Evolutionary conservation across 1,140 invertebrate species (phyloP).

Genomic region (Listronotus oregonensis): DNA sequence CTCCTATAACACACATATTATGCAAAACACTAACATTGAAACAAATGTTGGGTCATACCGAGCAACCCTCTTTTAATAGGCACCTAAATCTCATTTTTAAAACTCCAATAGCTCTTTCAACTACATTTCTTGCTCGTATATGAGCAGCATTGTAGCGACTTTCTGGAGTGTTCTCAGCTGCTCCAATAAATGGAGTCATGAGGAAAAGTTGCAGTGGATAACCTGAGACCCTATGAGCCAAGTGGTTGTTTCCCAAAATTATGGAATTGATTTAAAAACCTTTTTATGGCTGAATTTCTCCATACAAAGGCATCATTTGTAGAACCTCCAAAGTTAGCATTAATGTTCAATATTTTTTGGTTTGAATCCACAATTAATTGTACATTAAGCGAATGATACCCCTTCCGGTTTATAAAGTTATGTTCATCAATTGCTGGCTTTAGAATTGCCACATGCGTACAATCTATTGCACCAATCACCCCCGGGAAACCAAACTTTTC

Average conservation of each 20-base stretch:
- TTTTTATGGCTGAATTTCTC: background rate
- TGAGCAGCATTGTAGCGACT: conserved; percentile 15
- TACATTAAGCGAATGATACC: too few relatives aligned
- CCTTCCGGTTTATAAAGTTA: too few relatives aligned
- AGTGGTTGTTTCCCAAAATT: conserved; percentile 4
- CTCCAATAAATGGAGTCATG: conserved; percentile 23
- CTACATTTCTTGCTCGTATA: too few relatives aligned
- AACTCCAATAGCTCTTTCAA: conserved; percentile 31
- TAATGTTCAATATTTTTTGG: too few relatives aligned
- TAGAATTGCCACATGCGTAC: too few relatives aligned
- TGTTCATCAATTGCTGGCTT: too few relatives aligned
- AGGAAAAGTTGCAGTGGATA: conserved; percentile 34
- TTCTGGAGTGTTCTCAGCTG: conserved; percentile 17
- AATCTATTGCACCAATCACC: too few relatives aligned
- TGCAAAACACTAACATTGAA: too few relatives aligned
- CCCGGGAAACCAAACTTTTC: too few relatives aligned
- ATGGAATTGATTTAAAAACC: background rate
- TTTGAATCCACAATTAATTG: too few relatives aligned
- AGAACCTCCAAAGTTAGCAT: conserved; percentile 12
- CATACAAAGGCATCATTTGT: conserved; percentile 23
- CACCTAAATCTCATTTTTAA: conserved; percentile 39
- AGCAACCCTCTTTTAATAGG: conserved; percentile 26
- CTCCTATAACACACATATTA: too few relatives aligned
- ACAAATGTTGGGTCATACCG: too few relatives aligned
- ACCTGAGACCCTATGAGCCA: conserved; percentile 39